Conservation (phyloP, 2,888 invertebrate genomes). For the Hyalella azteca region DNA sequence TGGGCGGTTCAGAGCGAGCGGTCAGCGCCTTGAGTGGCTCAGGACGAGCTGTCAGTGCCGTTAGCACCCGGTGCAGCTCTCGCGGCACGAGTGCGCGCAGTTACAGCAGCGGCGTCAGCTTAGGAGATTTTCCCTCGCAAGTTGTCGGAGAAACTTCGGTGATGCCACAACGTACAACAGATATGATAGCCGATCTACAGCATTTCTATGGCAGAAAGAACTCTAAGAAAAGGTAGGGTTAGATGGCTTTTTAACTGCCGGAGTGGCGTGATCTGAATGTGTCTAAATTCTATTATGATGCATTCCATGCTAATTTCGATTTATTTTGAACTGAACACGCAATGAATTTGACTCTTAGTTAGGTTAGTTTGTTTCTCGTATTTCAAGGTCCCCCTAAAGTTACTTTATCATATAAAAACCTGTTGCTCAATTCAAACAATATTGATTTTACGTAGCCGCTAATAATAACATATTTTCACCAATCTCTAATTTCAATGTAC, state of each 20-base stretch:
- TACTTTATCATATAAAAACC: no score
- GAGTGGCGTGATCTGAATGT: no score
- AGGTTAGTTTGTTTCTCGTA: no score
- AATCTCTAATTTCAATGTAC: no score
- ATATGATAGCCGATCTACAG: not conserved
- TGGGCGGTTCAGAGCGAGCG: not conserved
- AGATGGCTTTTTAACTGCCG: no score
- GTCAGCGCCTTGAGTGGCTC: not conserved
- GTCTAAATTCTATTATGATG: no score
- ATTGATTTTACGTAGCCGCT: no score
- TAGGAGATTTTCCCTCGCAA: not conserved
- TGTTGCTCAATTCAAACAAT: no score
- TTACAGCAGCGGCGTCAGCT: slow-evolving; percentile 11
- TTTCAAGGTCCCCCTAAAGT: no score
- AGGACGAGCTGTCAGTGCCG: not conserved
- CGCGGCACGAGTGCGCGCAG: slow-evolving; percentile 1
- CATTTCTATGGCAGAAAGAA: slow-evolving; percentile 10
- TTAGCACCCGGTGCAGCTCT: not conserved
- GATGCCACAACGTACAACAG: not conserved
- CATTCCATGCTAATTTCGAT: no score
- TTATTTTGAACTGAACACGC: not conserved
- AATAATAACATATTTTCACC: no score
- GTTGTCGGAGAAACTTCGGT: not conserved
- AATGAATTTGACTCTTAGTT: no score
- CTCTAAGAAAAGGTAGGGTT: not conserved